phyloP scores from a whole-genome alignment of 2,113 vertebrate species.

The Struthio camelus region DNA sequence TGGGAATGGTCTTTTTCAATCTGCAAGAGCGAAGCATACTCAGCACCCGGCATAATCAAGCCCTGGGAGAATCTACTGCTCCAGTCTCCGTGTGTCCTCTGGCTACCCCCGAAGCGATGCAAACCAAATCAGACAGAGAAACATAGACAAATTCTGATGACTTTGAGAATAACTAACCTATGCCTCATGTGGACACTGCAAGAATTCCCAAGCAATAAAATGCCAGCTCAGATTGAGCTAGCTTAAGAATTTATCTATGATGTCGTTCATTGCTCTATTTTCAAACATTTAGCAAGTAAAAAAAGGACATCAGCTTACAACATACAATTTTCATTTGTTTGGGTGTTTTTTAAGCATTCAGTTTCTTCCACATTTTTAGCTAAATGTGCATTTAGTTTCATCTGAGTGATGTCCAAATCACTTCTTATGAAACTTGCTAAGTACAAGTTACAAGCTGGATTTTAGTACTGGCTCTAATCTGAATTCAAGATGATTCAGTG shows the following conservation, averaged over 20 bases:
- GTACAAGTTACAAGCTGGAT: not conserved
- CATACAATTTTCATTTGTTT: not conserved
- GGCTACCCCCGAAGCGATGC: not conserved
- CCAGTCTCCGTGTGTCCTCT: not conserved
- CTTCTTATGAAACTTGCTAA: not conserved
- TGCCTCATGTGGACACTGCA: not conserved
- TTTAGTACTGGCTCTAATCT: not conserved
- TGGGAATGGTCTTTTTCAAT: not conserved
- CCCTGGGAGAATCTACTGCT: not conserved
- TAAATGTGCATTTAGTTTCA: not conserved
- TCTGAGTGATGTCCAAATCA: not conserved
- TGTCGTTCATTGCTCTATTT: not conserved
- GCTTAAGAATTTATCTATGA: not conserved
- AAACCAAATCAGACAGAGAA: not conserved
- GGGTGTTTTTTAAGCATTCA: not conserved
- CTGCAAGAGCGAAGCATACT: not conserved
- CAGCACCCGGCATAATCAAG: not conserved
- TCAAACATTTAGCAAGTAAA: not conserved
- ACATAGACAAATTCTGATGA: not conserved
- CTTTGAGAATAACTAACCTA: not conserved
- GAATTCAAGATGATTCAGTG: slow-evolving; percentile 9
- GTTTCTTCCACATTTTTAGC: slow-evolving; percentile 4
- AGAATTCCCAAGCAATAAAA: not conserved
- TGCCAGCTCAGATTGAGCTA: not conserved
- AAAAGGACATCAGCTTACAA: not conserved